phyloP scores from a whole-genome alignment of 2,797 vertebrate genomes.

The Poecilia wingei region DNA sequence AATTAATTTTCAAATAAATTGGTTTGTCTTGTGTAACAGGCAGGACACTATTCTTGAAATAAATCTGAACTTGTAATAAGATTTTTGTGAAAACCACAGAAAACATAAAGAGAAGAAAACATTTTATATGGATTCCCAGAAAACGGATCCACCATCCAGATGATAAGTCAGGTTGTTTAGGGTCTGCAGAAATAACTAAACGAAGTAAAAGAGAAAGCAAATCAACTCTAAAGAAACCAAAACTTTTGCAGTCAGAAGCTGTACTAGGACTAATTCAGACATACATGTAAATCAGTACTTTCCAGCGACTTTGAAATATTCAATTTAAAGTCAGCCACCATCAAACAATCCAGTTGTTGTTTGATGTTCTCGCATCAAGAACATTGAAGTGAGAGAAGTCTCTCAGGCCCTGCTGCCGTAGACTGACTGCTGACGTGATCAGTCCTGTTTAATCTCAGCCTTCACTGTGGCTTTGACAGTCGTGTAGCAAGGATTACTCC shows the following conservation, averaged over 20 bases:
- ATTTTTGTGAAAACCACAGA: not conserved
- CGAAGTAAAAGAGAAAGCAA: not conserved
- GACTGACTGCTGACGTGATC: slow-evolving; percentile 10
- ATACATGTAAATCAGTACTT: not conserved
- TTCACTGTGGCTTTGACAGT: slow-evolving; percentile 20
- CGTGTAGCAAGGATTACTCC: slow-evolving; percentile 15
- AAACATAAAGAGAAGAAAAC: not conserved
- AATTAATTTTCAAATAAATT: not conserved
- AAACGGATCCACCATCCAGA: not conserved
- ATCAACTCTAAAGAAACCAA: not conserved
- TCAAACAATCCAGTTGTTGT: not conserved
- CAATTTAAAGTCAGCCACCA: not conserved
- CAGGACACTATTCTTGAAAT: not conserved
- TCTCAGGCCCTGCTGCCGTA: not conserved
- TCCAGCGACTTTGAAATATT: not conserved
- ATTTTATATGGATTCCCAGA: not conserved
- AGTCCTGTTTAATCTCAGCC: slow-evolving; percentile 25
- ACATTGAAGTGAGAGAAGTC: slow-evolving; percentile 20
- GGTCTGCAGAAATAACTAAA: not conserved
- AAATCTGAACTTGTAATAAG: not conserved
- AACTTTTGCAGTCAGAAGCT: not conserved
- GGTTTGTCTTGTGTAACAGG: not conserved
- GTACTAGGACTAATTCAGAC: not conserved
- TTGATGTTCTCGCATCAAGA: not conserved
- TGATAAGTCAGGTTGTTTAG: not conserved